Percentiles rank a stretch among this genome's conserved stretches.
These are phyloP conservation scores for Bufo gargarizans DNA, from an alignment of 2,113 vertebrate species.

Conservation along the genomic window DNA sequence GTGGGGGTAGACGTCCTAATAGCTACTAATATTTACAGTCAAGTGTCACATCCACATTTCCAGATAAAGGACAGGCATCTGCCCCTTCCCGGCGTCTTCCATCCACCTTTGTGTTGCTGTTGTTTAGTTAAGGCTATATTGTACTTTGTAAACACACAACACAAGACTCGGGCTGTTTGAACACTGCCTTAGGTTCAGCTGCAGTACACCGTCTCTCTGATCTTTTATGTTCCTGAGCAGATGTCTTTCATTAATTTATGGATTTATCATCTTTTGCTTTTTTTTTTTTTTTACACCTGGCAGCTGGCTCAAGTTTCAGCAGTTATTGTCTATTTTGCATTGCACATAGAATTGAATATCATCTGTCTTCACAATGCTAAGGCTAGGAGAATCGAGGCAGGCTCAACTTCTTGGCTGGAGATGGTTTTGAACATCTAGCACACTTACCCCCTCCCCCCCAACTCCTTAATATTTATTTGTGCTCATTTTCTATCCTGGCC, in stretches of 20 bases:
- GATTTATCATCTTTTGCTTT: conserved; percentile 87
- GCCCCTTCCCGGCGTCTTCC: conserved; percentile 55
- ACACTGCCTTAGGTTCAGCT: conserved; percentile 86
- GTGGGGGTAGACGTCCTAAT: neutral
- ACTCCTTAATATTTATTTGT: conserved; percentile 91
- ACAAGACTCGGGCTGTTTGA: conserved; percentile 81
- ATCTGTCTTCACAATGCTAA: conserved; percentile 88
- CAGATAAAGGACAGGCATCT: neutral
- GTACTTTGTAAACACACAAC: conserved; percentile 70
- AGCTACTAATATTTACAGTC: neutral
- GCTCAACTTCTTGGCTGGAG: conserved; percentile 76
- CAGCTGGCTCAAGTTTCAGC: conserved; percentile 94
- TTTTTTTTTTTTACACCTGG: conserved; percentile 93
- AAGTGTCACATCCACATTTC: too few relatives aligned
- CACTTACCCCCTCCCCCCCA: conserved; percentile 68
- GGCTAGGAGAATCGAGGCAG: conserved; percentile 79
- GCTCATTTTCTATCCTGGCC: conserved; percentile 88
- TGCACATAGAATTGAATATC: conserved; percentile 85
- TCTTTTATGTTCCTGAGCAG: conserved; percentile 92
- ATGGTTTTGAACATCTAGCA: conserved; percentile 76
- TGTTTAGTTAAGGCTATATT: conserved; percentile 67
- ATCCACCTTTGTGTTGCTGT: conserved; percentile 65
- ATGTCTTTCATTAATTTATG: conserved; percentile 99
- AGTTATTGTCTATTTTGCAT: conserved; percentile 89
- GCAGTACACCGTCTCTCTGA: conserved; percentile 80